Percentiles rank a stretch among this genome's conserved stretches.
These are phyloP conservation scores for Plebejus argus DNA, from an alignment of 2,888 invertebrate species.

Conservation along the genomic window DNA sequence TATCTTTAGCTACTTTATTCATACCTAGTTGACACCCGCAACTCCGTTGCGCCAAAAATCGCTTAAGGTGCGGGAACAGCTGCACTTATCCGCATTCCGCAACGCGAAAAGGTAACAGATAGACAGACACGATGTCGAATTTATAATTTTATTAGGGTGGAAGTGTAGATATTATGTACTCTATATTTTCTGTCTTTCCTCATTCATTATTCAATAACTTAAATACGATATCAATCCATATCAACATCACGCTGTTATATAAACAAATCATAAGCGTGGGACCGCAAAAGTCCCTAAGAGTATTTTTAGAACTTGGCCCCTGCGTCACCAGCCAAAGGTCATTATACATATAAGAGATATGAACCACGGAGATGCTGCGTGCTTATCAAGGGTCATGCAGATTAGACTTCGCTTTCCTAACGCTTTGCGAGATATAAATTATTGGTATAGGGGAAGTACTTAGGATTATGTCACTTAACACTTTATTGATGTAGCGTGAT, in stretches of 20 bases:
- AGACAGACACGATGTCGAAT: too few relatives aligned
- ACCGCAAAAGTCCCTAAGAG: not conserved
- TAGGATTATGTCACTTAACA: too few relatives aligned
- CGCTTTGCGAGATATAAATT: not conserved
- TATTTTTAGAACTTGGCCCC: not conserved
- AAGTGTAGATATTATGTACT: not conserved
- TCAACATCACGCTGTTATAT: not conserved
- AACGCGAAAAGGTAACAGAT: too few relatives aligned
- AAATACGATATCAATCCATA: not conserved
- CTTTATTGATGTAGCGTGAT: too few relatives aligned
- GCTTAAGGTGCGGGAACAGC: too few relatives aligned
- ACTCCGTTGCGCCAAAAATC: too few relatives aligned
- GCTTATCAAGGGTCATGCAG: conserved; percentile 5
- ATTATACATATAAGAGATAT: conserved; percentile 1
- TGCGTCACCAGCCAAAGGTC: conserved; percentile 2
- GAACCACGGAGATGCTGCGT: not conserved
- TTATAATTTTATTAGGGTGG: too few relatives aligned
- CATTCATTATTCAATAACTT: not conserved
- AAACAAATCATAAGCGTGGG: not conserved
- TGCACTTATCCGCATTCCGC: too few relatives aligned
- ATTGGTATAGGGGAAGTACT: too few relatives aligned
- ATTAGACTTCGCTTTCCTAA: not conserved
- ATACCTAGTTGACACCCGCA: too few relatives aligned
- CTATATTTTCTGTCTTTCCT: not conserved
- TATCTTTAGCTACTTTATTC: too few relatives aligned